These are phyloP conservation scores for Desmodus rotundus DNA, from an alignment of 2,113 vertebrate species.

Conservation along the genomic window DNA sequence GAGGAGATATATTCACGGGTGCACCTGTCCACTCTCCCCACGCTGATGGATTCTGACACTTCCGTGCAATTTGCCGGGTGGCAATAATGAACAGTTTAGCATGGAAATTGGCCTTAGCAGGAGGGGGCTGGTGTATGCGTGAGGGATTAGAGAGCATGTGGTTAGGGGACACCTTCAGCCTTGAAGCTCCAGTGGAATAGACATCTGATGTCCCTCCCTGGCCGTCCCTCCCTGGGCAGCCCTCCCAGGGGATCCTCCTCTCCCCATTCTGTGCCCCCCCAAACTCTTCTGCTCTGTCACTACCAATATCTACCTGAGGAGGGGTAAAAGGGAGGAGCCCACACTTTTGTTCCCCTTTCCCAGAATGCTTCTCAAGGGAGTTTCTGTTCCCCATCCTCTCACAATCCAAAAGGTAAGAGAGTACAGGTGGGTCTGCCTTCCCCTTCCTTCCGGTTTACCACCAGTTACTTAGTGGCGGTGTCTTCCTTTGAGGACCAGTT, in stretches of 20 bases:
- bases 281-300: neutral
- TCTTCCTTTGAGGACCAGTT: neutral
- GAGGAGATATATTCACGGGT: neutral
- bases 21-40: constrained; percentile 65
- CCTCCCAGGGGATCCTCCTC: neutral
- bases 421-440: neutral
- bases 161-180: neutral
- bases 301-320: neutral
- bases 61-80: neutral
- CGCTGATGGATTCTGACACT: constrained; percentile 65
- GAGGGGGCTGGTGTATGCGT: neutral
- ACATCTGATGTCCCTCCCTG: neutral
- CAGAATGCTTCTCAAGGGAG: neutral
- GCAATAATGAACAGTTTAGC: constrained; percentile 71
- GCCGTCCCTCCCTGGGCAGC: neutral
- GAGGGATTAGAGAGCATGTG: neutral
- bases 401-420: neutral
- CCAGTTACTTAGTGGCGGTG: neutral
- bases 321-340: neutral
- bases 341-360: too few species aligned
- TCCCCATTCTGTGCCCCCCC: neutral
- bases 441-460: neutral
- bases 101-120: constrained; percentile 53
- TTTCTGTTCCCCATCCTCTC: rapidly evolving
- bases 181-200: neutral